Evolutionary conservation across 2,797 vertebrate genomes (phyloP).

Genomic region (Aldrovandia affinis): DNA sequence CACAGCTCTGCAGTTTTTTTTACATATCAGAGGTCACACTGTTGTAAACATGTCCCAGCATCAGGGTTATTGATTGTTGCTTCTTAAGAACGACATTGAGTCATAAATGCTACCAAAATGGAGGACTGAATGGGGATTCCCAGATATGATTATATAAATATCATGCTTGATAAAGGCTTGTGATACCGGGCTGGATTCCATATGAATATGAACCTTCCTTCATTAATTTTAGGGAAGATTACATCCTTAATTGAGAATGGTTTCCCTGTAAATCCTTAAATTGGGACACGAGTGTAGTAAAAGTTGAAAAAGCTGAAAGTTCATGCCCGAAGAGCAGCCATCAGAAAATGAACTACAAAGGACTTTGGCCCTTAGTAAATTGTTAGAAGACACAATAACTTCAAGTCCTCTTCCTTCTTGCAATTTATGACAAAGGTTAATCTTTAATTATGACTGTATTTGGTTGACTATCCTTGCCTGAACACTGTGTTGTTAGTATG

Average conservation of each 20-base stretch:
- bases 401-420: neutral
- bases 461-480: neutral
- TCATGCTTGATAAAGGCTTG: too few relatives aligned
- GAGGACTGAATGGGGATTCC: neutral
- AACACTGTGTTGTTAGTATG: neutral
- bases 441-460: conserved; percentile 1
- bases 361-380: neutral
- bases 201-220: neutral
- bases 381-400: neutral
- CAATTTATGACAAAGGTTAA: conserved; percentile 14
- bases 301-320: neutral
- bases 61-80: too few relatives aligned
- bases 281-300: neutral
- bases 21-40: neutral
- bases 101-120: too few relatives aligned
- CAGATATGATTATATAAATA: neutral
- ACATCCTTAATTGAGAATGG: neutral
- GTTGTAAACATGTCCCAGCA: neutral
- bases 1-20: neutral
- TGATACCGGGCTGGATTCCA: neutral
- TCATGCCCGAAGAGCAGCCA: too few relatives aligned
- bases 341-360: neutral
- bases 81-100: too few relatives aligned
- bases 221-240: neutral
- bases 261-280: neutral